Base-by-base conservation (phyloP, 2,797 vertebrate species). In the Sebastes vulpes region DNA sequence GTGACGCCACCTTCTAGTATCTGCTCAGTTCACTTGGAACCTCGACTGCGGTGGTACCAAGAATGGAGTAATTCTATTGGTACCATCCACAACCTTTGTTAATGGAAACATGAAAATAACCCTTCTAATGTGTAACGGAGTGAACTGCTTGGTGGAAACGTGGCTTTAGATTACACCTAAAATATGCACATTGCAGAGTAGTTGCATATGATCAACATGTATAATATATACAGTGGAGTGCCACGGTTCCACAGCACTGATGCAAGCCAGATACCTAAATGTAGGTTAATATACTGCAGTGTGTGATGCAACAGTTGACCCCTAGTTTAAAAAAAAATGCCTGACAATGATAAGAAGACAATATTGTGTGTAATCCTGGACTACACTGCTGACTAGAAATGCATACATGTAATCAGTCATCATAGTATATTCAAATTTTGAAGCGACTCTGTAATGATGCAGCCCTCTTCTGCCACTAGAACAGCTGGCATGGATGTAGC, bases 401-500 rank as follows among this genome's bases (percentile, higher is more conserved):
- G 20, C 3, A 20, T 1, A 52, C 32, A 57, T 48, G 3, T 12
- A 20, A 63, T 64, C 3, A 74, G 48, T 63, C 35, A 56, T 59
- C 50, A 28, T 3, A 29, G 48, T 31, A 26, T 29, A 76, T 67
- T 6, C 6, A 5, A 60, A 68, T 32, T 38, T 26, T 8, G 6
- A 54, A 56, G 35, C 3, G 2, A 1, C 26, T 52, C 21, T 60
- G 8, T 31, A 4, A 28, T 3, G 11, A 48, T 38, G 14, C 16
- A 16, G 56, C 67, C 38, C 67, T 79, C 16, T 20, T 35, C 79
- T 79, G 77, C 28, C 26, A 35, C 20, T 61, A 1, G 8, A 70
- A 59, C 82, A 71, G 56, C 83, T 75, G 60, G 46, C 32, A 6
- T 14, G 48, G 42, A 48, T n/a, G 46, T 20, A 20, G 46, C 48